Evolutionary conservation across 37 sponge, comb jelly and placozoan genomes (phyloP).

Genomic region (Amphimedon queenslandica): DNA sequence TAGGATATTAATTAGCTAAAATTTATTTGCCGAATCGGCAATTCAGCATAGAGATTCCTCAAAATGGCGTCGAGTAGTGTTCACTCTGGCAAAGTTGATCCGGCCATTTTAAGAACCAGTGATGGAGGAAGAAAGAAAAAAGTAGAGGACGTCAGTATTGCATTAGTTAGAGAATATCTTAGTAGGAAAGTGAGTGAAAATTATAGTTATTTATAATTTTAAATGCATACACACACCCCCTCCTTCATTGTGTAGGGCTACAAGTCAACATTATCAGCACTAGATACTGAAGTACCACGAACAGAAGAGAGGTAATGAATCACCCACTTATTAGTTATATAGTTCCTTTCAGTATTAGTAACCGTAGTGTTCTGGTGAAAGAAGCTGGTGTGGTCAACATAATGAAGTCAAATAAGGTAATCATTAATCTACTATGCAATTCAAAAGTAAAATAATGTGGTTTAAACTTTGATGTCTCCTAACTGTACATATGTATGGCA

Average conservation of each 20-base stretch:
- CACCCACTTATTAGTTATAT: not conserved
- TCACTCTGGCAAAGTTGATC: no score
- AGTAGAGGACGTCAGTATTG: conserved; percentile 36
- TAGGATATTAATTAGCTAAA: no score
- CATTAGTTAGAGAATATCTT: conserved; percentile 62
- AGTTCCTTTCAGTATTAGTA: conserved; percentile 51
- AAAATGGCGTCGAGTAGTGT: no score
- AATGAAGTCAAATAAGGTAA: conserved; percentile 78
- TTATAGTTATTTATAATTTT: no score
- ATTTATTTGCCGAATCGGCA: no score
- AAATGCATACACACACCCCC: not conserved
- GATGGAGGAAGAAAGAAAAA: no score
- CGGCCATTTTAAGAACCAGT: no score
- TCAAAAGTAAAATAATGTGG: no score
- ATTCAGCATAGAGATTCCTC: no score
- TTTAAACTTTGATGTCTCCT: no score
- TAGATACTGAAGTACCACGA: conserved; percentile 58
- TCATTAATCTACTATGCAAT: no score
- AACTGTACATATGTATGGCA: no score
- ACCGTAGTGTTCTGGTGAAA: conserved; percentile 49
- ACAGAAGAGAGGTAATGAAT: conserved; percentile 29
- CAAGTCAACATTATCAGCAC: conserved; percentile 35
- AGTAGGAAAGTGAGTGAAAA: conserved; percentile 46
- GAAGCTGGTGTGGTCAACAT: conserved; percentile 49
- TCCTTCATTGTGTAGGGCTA: conserved; percentile 34